A percentile compares a stretch with the other conserved stretches of the same genome.
Conservation (phyloP, 2,797 vertebrate species). For the Columba guinea region DNA sequence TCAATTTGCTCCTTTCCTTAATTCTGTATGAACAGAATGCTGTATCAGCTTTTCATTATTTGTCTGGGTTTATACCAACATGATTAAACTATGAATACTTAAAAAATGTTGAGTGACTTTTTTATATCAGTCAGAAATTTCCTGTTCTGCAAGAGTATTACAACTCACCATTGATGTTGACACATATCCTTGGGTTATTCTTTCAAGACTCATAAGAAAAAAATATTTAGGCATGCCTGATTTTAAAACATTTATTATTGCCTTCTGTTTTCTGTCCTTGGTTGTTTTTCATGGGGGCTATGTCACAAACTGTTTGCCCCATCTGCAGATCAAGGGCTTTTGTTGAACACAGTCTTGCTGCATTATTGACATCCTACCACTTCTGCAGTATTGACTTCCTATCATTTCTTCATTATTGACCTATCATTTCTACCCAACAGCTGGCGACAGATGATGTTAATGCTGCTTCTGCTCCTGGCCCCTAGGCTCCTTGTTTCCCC, state of each 20-base stretch:
- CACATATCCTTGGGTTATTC: background rate
- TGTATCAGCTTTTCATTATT: background rate
- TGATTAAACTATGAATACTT: background rate
- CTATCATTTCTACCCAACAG: background rate
- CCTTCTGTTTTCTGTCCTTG: background rate
- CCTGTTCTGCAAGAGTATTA: background rate
- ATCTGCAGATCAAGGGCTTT: background rate
- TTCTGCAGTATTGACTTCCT: background rate
- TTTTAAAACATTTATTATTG: background rate
- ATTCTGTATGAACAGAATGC: background rate
- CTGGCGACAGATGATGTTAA: background rate
- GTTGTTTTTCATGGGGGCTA: background rate
- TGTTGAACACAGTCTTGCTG: background rate
- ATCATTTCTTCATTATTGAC: background rate
- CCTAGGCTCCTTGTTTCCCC: background rate
- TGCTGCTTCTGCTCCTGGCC: background rate
- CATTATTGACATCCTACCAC: background rate
- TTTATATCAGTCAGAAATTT: background rate
- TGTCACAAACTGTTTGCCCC: background rate
- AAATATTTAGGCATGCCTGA: background rate
- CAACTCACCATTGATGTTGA: background rate
- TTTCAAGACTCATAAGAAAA: background rate
- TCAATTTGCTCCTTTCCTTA: background rate
- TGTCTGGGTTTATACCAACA: background rate
- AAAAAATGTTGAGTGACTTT: accelerated